Percentiles rank a stretch among this genome's conserved stretches.
Evolutionary conservation across 2,888 invertebrate species (phyloP).

Genomic region (Pachycephus smyrnensis): DNA sequence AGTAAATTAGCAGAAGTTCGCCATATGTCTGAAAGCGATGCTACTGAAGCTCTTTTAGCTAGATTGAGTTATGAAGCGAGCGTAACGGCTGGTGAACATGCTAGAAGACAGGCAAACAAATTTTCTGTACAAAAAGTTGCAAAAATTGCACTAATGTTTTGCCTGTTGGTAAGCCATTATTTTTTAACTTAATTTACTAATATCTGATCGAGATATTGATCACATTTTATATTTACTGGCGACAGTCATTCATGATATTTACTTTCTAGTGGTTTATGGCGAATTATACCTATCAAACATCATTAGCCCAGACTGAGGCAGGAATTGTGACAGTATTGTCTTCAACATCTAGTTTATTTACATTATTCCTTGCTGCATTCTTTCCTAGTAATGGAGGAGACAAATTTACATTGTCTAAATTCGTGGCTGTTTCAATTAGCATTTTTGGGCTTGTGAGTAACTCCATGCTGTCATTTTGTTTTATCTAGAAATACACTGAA

Average conservation of each 20-base stretch:
- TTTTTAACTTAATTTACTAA: not conserved
- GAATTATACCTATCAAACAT: slow-evolving; percentile 92
- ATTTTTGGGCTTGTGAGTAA: slow-evolving; percentile 82
- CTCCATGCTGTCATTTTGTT: not conserved
- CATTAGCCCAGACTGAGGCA: slow-evolving; percentile 84
- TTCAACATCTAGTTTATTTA: slow-evolving; percentile 90
- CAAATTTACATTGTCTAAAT: slow-evolving; percentile 87
- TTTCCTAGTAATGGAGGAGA: slow-evolving; percentile 87
- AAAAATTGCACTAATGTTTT: slow-evolving; percentile 87
- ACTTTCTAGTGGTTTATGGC: slow-evolving; percentile 91
- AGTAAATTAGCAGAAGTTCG: slow-evolving; percentile 91
- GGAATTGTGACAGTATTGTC: slow-evolving; percentile 91
- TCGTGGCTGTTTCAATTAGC: slow-evolving; percentile 83
- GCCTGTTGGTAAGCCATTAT: slow-evolving; percentile 78
- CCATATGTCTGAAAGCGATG: slow-evolving; percentile 90
- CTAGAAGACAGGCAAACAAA: slow-evolving; percentile 80
- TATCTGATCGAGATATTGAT: not conserved
- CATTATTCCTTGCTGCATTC: slow-evolving; percentile 85
- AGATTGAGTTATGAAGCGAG: slow-evolving; percentile 95
- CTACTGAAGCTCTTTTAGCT: slow-evolving; percentile 92
- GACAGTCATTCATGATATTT: not conserved
- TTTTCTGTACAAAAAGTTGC: slow-evolving; percentile 82
- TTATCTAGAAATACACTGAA: not conserved
- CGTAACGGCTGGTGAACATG: slow-evolving; percentile 83
- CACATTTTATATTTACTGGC: not conserved